Base-by-base conservation (phyloP, 2,888 invertebrate species). In the Apeira syringaria region DNA sequence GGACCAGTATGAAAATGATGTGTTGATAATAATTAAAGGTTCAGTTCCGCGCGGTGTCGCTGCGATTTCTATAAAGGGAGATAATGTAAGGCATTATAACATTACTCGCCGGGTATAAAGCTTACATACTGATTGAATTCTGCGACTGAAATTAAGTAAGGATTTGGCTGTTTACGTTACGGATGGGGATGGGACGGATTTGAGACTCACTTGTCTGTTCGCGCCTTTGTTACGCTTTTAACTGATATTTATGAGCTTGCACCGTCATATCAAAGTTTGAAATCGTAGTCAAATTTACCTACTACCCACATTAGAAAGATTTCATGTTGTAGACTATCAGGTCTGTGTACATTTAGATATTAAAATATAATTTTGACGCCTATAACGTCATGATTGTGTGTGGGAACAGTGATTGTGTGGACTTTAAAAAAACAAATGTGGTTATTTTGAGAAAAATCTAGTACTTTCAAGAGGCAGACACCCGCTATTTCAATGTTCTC, bases 1-100 rank as follows among this genome's bases (percentile, higher is more conserved):
- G 74, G 72, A 73, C 73, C 68, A 74, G 76, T 73, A 84, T 80
- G 83, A 85, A 86, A 86, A 88, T 86, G 76, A 88, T 84, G 89
- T 88, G 89, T 88, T 89, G 87, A 87, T 88, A 86, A 89, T 89
- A 89, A 89, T 90, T 86, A 88, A 87, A 89, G 90, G 88, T 86
- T 88, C 65, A 2, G 20, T 20, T 24, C 9, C 70, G 77, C 73
- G 72, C 68, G 65, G 74, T 80, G 84, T 84, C 80, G 80, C 72
- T 74, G 68, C 68, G 72, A 63, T 47, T 76, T 70, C 69, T 51
- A 65, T 70, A 67, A 69, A 68, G 70, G 77, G 80, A 83, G 83
- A 83, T 85, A 80, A 86, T 81, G 79, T 78, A 74, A 78, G 78
- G 83, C 80, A 86, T 88, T 87, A 88, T 85, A 81, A 88, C 84